Conservation (phyloP, 2,113 vertebrate genomes). For the Cacatua alba region DNA sequence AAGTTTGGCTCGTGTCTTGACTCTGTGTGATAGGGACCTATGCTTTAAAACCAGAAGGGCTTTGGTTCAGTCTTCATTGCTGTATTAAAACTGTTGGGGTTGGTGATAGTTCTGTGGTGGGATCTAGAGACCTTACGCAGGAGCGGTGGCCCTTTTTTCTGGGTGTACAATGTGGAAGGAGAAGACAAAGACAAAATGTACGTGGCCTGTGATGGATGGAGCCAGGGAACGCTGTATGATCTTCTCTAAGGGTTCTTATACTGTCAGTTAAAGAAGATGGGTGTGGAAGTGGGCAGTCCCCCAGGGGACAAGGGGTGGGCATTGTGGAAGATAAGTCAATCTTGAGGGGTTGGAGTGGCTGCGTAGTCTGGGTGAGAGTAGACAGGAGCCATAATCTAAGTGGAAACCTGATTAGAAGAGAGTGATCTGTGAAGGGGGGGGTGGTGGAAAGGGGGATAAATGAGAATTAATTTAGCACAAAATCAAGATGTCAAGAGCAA, state of each 20-base stretch:
- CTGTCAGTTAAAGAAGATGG: not conserved
- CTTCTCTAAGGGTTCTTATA: not conserved
- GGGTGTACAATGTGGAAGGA: not conserved
- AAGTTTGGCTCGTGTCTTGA: not conserved
- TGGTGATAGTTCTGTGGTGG: not conserved
- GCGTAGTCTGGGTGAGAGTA: not conserved
- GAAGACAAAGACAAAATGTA: not conserved
- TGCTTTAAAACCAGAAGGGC: not conserved
- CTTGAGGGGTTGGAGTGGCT: not conserved
- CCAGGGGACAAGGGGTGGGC: not conserved
- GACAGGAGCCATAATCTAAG: not conserved
- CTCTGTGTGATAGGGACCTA: accelerated
- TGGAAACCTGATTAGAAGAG: not conserved
- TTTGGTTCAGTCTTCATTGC: not conserved
- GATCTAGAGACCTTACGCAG: not conserved
- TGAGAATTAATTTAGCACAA: conserved; percentile 54
- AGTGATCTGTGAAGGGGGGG: not conserved
- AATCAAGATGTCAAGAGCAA: conserved; percentile 57
- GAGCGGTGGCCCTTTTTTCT: not conserved
- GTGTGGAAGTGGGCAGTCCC: not conserved
- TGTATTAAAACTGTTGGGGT: not conserved
- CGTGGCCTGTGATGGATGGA: not conserved
- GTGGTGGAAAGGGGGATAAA: conserved; percentile 18
- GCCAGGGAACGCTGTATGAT: not conserved
- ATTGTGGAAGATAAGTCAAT: not conserved